Conservation (phyloP, 2,888 invertebrate species). For the Chaetogeoica ovagalla region DNA sequence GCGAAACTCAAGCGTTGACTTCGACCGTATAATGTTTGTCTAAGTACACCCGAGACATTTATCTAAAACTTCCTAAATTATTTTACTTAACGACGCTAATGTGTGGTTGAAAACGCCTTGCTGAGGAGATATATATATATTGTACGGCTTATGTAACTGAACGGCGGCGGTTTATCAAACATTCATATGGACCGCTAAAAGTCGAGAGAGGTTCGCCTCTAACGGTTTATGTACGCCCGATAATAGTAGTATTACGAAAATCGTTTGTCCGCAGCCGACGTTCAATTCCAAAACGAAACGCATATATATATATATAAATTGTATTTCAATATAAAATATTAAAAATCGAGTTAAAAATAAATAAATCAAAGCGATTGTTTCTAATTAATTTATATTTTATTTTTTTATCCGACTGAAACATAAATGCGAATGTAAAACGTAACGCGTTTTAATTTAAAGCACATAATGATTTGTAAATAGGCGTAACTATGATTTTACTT, state of each 20-base stretch:
- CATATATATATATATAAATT: no score
- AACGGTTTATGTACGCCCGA: neutral
- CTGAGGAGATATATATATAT: neutral
- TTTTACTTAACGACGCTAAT: slow-evolving; percentile 14
- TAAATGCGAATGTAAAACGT: no score
- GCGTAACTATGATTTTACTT: no score
- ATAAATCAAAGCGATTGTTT: no score
- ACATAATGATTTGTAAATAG: no score
- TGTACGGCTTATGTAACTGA: neutral
- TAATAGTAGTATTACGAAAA: neutral
- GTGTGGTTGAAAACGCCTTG: slow-evolving; percentile 15
- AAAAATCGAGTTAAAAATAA: no score
- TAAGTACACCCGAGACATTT: slow-evolving; percentile 26
- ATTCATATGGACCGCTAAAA: slow-evolving; percentile 16
- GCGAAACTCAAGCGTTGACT: neutral
- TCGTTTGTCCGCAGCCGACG: neutral
- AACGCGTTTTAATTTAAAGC: no score
- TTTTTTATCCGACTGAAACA: no score
- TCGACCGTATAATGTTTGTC: slow-evolving; percentile 5
- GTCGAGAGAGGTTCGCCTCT: neutral
- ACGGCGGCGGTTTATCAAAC: slow-evolving; percentile 15
- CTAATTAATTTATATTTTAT: no score
- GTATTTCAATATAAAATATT: no score
- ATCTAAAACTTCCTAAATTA: slow-evolving; percentile 30
- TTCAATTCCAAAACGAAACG: no score